Evolutionary conservation across 2,888 invertebrate genomes (phyloP).

Genomic region (Ectobius pallidus): DNA sequence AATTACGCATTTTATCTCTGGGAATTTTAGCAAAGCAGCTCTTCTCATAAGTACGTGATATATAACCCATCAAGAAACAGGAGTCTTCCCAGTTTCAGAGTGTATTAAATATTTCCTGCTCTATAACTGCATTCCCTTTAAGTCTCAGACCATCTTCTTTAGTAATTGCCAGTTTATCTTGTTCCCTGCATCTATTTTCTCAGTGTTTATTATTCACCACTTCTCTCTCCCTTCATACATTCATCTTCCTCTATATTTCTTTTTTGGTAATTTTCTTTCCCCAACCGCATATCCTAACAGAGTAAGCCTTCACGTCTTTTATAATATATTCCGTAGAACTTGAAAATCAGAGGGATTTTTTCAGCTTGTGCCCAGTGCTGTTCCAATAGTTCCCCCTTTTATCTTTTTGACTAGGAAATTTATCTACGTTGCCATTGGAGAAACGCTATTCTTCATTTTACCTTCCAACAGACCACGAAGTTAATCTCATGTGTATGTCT

Average conservation of each 20-base stretch:
- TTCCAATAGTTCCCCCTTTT: neutral
- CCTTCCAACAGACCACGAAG: neutral
- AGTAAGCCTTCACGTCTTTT: neutral
- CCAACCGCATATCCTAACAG: neutral
- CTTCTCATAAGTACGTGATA: too few species aligned
- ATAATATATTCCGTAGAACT: conserved; percentile 11
- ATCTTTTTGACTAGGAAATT: neutral
- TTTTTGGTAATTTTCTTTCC: conserved; percentile 11
- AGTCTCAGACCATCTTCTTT: neutral
- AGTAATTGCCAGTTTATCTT: conserved; percentile 22
- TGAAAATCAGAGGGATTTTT: neutral
- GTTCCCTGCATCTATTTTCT: neutral
- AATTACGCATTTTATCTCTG: too few species aligned
- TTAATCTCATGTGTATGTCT: neutral
- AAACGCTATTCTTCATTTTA: neutral
- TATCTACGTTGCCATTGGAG: neutral
- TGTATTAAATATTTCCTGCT: neutral
- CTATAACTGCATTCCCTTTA: neutral
- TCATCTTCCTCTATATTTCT: conserved; percentile 5
- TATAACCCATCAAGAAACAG: too few species aligned
- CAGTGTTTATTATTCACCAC: conserved; percentile 13
- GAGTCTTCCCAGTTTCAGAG: too few species aligned
- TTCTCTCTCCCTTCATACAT: neutral
- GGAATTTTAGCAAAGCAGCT: too few species aligned
- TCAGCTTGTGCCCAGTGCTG: neutral